phyloP scores from a whole-genome alignment of 2,113 vertebrate species.

The Podarcis raffonei region DNA sequence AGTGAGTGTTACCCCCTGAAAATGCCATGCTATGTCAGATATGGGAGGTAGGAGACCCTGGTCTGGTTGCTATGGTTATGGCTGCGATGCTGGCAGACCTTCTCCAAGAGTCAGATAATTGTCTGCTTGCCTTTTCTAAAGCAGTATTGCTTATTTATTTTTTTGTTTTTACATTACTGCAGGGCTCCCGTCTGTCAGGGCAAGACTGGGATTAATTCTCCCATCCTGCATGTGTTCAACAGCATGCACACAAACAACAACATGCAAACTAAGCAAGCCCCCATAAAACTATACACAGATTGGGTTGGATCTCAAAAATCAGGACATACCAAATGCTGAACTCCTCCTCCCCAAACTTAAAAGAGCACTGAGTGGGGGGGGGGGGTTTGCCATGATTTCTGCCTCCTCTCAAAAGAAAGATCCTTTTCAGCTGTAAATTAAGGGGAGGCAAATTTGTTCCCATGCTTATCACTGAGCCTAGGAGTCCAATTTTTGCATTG shows the following conservation, averaged over 20 bases:
- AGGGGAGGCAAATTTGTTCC: not conserved
- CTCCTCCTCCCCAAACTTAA: not conserved
- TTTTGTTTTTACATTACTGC: not conserved
- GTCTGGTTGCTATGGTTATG: conserved; percentile 29
- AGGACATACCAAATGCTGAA: not conserved
- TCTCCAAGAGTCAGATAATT: not conserved
- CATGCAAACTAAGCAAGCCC: not conserved
- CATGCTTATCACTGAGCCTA: conserved; percentile 7
- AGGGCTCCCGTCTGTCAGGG: not conserved
- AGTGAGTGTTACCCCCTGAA: not conserved
- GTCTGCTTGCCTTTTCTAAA: not conserved
- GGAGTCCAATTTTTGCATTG: not conserved
- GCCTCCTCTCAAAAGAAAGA: not conserved
- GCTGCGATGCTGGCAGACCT: not conserved
- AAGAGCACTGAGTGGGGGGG: too few species aligned
- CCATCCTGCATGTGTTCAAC: too few species aligned
- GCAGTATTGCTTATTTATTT: not conserved
- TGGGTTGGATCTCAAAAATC: too few species aligned
- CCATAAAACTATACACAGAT: not conserved
- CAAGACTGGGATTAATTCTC: not conserved
- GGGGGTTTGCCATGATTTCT: not conserved
- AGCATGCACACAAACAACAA: not conserved
- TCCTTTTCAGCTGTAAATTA: not conserved
- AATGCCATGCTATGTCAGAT: not conserved
- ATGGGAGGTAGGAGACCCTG: not conserved